phyloP scores from a whole-genome alignment of 2,113 vertebrate species.

The Caloenas nicobarica region DNA sequence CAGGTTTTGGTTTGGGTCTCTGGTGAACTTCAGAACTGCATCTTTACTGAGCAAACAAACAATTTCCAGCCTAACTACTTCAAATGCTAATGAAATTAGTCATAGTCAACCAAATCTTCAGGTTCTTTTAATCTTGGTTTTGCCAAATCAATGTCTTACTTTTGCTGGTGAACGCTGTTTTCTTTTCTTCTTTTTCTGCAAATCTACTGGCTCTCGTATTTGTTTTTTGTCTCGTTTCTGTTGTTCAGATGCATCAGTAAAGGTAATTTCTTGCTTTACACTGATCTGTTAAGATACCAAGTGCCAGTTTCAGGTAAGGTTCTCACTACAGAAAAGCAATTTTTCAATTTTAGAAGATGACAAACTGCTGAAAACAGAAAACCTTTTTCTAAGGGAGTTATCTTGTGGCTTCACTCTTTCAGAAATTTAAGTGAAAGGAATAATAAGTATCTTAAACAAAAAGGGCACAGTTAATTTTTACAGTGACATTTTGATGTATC shows the following conservation, averaged over 20 bases:
- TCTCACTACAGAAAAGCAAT: conserved; percentile 67
- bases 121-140: conserved; percentile 66
- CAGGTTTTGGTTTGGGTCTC: conserved; percentile 61
- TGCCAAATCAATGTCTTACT: conserved; percentile 81
- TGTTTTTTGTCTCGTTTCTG: conserved; percentile 92
- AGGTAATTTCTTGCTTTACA: conserved; percentile 97
- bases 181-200: conserved; percentile 97
- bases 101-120: conserved; percentile 69
- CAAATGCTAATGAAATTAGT: conserved; percentile 69
- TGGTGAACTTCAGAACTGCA: conserved; percentile 62
- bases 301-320: conserved; percentile 74
- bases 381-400: conserved; percentile 61
- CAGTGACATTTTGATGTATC: conserved; percentile 61
- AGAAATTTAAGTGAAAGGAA: conserved; percentile 66
- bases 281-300: conserved; percentile 85
- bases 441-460: conserved; percentile 44
- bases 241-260: conserved; percentile 86
- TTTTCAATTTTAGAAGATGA: conserved; percentile 72
- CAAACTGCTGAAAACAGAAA: conserved; percentile 66
- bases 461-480: conserved; percentile 63
- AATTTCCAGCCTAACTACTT: conserved; percentile 69
- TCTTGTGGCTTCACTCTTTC: conserved; percentile 61
- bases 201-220: conserved; percentile 86
- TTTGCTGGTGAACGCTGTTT: conserved; percentile 98
- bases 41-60: conserved; percentile 71